Evolutionary conservation across 2,888 invertebrate species (phyloP).

Genomic region (Allophyes oxyacanthae): DNA sequence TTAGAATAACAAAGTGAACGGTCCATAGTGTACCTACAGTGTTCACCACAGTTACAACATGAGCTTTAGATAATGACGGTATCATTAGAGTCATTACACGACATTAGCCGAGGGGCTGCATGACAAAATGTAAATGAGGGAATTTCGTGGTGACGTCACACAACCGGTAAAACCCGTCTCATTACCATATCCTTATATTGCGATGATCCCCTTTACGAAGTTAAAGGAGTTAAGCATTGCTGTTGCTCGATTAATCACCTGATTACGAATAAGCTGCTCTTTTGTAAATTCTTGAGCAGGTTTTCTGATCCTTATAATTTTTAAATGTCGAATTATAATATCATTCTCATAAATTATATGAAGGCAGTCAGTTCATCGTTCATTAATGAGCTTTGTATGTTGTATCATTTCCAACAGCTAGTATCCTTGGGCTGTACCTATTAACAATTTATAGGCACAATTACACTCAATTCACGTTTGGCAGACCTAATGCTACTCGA

Average conservation of each 20-base stretch:
- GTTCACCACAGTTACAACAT: slow-evolving; percentile 18
- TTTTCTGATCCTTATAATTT: background rate
- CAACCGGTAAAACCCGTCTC: slow-evolving; percentile 24
- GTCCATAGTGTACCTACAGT: slow-evolving; percentile 3
- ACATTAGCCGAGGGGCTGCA: slow-evolving; percentile 19
- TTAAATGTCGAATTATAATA: background rate
- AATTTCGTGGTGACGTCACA: slow-evolving; percentile 45
- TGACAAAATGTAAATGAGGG: slow-evolving; percentile 40
- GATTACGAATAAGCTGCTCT: background rate
- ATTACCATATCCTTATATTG: slow-evolving; percentile 6
- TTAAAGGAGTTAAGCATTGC: slow-evolving; percentile 16
- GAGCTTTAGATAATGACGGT: slow-evolving; percentile 24
- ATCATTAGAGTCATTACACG: slow-evolving; percentile 35
- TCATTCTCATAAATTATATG: background rate
- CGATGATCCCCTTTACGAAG: slow-evolving; percentile 14
- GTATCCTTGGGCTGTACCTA: slow-evolving; percentile 9
- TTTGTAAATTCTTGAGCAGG: background rate
- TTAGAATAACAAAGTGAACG: slow-evolving; percentile 7
- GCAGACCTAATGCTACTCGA: slow-evolving; percentile 27
- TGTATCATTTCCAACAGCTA: background rate
- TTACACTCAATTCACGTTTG: slow-evolving; percentile 28
- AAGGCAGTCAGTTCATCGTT: background rate
- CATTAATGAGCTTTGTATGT: slow-evolving; percentile 2
- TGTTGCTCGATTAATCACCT: slow-evolving; percentile 3
- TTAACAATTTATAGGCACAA: slow-evolving; percentile 17